Evolutionary conservation across 2,113 vertebrate genomes (phyloP).

Genomic region (Oryzias melastigma): DNA sequence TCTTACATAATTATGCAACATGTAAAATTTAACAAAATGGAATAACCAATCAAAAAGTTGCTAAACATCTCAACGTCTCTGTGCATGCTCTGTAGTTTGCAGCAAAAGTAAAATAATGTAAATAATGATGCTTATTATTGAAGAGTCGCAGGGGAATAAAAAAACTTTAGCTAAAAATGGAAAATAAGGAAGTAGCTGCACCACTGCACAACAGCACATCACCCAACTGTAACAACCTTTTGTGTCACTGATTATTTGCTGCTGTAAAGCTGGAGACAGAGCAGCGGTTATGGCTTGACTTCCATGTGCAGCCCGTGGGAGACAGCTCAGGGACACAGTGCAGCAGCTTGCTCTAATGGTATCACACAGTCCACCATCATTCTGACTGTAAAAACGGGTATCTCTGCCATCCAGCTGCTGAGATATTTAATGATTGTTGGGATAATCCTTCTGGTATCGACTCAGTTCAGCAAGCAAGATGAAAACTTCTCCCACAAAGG

Average conservation of each 20-base stretch:
- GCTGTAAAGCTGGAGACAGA: conserved; percentile 19
- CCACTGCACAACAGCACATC: too few relatives aligned
- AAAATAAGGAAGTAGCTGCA: too few relatives aligned
- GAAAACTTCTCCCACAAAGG: conserved; percentile 28
- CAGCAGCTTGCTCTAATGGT: conserved; percentile 12
- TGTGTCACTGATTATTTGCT: conserved; percentile 24
- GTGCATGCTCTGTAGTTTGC: too few relatives aligned
- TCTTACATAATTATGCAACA: too few relatives aligned
- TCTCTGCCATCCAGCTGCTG: conserved; percentile 4
- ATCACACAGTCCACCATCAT: conserved; percentile 9
- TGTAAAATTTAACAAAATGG: too few relatives aligned
- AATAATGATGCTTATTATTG: too few relatives aligned
- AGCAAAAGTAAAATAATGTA: too few relatives aligned
- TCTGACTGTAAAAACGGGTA: conserved; percentile 14
- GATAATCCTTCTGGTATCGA: conserved; percentile 26
- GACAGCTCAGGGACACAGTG: conserved; percentile 10
- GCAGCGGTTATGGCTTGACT: conserved; percentile 23
- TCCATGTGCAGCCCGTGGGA: conserved; percentile 10
- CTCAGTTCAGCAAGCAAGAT: conserved; percentile 9
- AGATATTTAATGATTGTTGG: conserved; percentile 22
- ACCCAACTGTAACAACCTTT: background rate
- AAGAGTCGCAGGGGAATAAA: too few relatives aligned
- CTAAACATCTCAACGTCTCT: too few relatives aligned
- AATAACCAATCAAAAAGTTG: too few relatives aligned
- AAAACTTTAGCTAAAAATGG: too few relatives aligned